Evolutionary conservation across 1,140 invertebrate genomes (phyloP).

Genomic region (Archegozetes longisetosus): DNA sequence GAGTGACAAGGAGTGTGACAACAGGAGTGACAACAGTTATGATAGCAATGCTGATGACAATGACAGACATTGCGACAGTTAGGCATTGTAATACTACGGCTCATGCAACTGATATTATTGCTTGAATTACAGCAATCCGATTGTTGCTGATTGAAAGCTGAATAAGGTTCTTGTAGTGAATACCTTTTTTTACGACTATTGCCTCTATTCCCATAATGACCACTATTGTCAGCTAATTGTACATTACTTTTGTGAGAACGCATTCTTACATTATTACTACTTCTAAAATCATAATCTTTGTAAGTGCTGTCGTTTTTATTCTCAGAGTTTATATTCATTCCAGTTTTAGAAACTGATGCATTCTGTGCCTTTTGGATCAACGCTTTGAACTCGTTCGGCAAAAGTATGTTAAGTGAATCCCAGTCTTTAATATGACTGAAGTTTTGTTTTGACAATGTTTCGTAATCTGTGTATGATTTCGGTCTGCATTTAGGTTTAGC

Average conservation of each 20-base stretch:
- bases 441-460: slow-evolving; percentile 51
- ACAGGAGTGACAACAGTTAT: neutral
- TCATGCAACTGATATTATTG: neutral
- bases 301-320: no score
- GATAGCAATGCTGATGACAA: neutral
- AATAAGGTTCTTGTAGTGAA: slow-evolving; percentile 7
- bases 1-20: slow-evolving; percentile 10
- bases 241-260: neutral
- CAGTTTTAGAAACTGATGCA: neutral
- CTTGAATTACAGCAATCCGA: neutral
- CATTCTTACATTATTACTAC: neutral
- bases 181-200: slow-evolving; percentile 1
- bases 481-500: slow-evolving; percentile 34
- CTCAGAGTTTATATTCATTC: neutral
- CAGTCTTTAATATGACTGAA: slow-evolving; percentile 71
- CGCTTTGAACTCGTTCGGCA: slow-evolving; percentile 53
- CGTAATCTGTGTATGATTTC: slow-evolving; percentile 66
- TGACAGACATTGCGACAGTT: slow-evolving; percentile 8
- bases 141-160: neutral
- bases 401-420: slow-evolving; percentile 69
- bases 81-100: slow-evolving; percentile 17
- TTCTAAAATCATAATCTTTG: neutral
- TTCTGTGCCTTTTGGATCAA: slow-evolving; percentile 21
- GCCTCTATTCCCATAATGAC: neutral
- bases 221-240: neutral